Percentiles rank a stretch among this genome's conserved stretches.
These are phyloP conservation scores for Drosophila saltans DNA, from an alignment of 1,140 invertebrate genomes.

Conservation along the genomic window DNA sequence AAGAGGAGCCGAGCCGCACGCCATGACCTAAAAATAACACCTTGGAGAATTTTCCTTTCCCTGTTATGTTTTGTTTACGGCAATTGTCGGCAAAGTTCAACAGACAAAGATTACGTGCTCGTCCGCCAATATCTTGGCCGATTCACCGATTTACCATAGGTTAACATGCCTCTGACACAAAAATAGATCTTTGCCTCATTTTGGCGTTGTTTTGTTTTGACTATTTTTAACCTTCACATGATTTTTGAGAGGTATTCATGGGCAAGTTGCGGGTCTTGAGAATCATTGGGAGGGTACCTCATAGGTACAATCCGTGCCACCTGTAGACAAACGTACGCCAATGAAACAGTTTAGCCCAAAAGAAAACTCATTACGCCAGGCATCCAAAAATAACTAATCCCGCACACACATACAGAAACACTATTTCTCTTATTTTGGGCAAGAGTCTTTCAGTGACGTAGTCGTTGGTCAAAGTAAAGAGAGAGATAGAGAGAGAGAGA, in stretches of 20 bases:
- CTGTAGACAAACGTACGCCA: slow-evolving; percentile 61
- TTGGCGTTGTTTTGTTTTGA: slow-evolving; percentile 65
- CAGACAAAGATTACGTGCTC: slow-evolving; percentile 66
- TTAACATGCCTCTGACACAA: slow-evolving; percentile 31
- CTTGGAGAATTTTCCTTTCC: slow-evolving; percentile 38
- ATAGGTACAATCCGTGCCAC: slow-evolving; percentile 43
- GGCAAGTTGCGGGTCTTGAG: not conserved
- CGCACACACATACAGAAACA: slow-evolving; percentile 20
- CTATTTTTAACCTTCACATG: slow-evolving; percentile 74
- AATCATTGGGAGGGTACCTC: slow-evolving; percentile 6
- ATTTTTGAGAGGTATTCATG: slow-evolving; percentile 12
- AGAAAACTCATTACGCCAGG: slow-evolving; percentile 69
- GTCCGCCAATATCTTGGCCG: slow-evolving; percentile 48
- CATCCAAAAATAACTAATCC: slow-evolving; percentile 59
- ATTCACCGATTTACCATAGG: slow-evolving; percentile 28
- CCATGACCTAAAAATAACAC: slow-evolving; percentile 75
- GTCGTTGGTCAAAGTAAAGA: slow-evolving; percentile 37
- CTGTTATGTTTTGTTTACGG: slow-evolving; percentile 48
- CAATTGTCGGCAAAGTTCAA: slow-evolving; percentile 55
- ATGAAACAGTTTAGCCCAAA: slow-evolving; percentile 47
- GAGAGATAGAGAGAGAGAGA: slow-evolving; percentile 28
- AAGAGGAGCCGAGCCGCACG: slow-evolving; percentile 37
- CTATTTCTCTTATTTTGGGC: slow-evolving; percentile 24
- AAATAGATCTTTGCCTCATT: slow-evolving; percentile 81
- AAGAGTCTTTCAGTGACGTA: slow-evolving; percentile 42